Evolutionary conservation across 2,797 vertebrate genomes (phyloP).

Genomic region (Knipowitschia caucasica): DNA sequence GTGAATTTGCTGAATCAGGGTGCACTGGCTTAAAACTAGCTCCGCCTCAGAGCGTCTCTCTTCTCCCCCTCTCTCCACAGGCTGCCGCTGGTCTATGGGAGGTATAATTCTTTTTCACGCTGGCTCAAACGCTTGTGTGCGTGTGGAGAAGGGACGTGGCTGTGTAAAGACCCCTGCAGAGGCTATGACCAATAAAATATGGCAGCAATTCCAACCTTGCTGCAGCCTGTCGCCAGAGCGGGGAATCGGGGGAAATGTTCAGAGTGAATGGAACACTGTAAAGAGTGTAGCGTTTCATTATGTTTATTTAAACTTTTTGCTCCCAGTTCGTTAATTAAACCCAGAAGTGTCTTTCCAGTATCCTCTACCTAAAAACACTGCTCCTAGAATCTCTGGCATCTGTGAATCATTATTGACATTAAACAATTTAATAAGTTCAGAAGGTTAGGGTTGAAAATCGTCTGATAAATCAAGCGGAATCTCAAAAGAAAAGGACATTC

Average conservation of each 20-base stretch:
- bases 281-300: no score
- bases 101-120: conserved; percentile 38
- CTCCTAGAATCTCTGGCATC: no score
- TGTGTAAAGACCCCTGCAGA: conserved; percentile 54
- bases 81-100: conserved; percentile 16
- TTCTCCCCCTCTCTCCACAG: conserved; percentile 14
- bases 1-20: conserved; percentile 58
- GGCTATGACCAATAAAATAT: conserved; percentile 49
- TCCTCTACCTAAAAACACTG: no score
- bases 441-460: no score
- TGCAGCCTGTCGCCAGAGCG: conserved; percentile 30
- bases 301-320: no score
- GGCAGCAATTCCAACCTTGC: conserved; percentile 36
- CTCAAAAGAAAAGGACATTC: no score
- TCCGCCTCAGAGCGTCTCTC: no score
- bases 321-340: no score
- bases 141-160: conserved; percentile 33
- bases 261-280: conserved; percentile 23
- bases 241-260: not conserved
- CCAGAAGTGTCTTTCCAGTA: no score
- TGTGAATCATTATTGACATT: no score
- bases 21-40: conserved; percentile 26
- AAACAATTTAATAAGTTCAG: no score
- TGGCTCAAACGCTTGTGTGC: conserved; percentile 28
- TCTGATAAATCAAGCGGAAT: no score